Conservation (phyloP, 2,113 vertebrate species). For the Pteruthius melanotis region DNA sequence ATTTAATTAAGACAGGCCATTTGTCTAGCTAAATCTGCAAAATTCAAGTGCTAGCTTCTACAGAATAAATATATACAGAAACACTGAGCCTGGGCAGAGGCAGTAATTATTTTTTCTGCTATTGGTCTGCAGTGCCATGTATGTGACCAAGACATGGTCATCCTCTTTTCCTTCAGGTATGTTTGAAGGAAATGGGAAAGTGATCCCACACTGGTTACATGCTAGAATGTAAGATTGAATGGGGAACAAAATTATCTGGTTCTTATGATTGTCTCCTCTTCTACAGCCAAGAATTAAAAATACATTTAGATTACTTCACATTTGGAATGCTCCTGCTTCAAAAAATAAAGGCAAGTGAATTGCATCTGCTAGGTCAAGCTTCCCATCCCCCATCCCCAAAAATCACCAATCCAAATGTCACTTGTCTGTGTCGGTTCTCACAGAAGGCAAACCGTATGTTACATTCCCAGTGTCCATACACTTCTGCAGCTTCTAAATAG, state of each 20-base stretch:
- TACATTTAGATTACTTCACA: background rate
- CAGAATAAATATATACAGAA: background rate
- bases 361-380: background rate
- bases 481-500: slow-evolving; percentile 15
- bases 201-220: background rate
- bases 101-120: background rate
- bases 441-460: slow-evolving; percentile 36
- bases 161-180: background rate
- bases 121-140: background rate
- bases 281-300: background rate
- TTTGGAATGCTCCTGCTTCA: background rate
- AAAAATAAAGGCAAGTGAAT: background rate
- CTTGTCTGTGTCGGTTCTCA: slow-evolving; percentile 8
- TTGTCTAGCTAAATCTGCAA: background rate
- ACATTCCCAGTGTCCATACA: background rate
- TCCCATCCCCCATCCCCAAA: background rate
- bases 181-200: background rate
- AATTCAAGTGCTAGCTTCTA: background rate
- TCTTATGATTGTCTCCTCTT: background rate
- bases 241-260: background rate
- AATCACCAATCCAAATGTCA: background rate
- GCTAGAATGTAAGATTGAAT: background rate
- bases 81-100: background rate
- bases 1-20: background rate
- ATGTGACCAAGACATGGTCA: background rate